Base-by-base conservation (phyloP, 2,797 vertebrate species). In the Peromyscus attwateri region DNA sequence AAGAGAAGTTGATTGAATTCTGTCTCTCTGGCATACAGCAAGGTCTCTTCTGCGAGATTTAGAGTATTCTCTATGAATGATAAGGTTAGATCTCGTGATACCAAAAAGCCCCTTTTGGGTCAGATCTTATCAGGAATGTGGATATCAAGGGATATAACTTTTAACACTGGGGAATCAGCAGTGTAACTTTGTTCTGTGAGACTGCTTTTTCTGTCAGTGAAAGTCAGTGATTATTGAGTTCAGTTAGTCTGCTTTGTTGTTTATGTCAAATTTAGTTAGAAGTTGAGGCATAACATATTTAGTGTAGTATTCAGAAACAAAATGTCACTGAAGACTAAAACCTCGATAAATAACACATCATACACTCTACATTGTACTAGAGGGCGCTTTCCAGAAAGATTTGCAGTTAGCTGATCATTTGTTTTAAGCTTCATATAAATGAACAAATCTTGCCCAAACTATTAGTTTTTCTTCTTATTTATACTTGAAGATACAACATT, bases 51-150 rank as follows among this genome's bases (percentile, higher is more conserved):
- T 66, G 89, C 89, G 84, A 96, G 92, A 98, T 80, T 87, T 94
- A 96, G 96, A 97, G 95, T 96, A 97, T 90, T 91, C 71, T 79
- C 52, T 16, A 13, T 1, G 17, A 71, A 95, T 95, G n/a, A 46
- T 60, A 93, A 94, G 0, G 37, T 85, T 95, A 94, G 12, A 81
- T 64, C 89, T 95, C 87, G 92, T 68, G 29, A 73, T 94, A 94
- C 80, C 91, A 94, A 95, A 77, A 97, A 70, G 49, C 40, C 49
- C 87, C 82, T 92, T 95, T 80, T n/a, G 90, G 96, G 95, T 1
- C 1, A 97, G 97, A 94, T 93, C 96, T 83, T 83, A 88, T 95
- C 75, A 93, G 90, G 66, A 87, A 43, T 2, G 17, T 34, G 85
- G 77, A 91, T 92, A 97, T 29, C 0, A n/a, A 71, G 85, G 73